phyloP scores from a whole-genome alignment of 2,888 invertebrate genomes.

The Cecidostiba fungosa region DNA sequence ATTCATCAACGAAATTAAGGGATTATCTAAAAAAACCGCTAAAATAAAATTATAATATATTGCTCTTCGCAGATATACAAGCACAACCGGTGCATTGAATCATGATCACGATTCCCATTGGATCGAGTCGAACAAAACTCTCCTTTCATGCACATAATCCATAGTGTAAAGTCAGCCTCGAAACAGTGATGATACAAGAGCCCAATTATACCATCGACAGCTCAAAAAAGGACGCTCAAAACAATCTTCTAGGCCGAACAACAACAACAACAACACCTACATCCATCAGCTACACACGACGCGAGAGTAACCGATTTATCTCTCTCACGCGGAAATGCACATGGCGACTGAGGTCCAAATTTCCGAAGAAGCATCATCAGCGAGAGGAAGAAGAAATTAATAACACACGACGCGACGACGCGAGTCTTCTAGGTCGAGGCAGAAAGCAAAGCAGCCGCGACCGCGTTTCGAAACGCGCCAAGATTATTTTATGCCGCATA shows the following conservation, averaged over 20 bases:
- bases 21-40: not conserved
- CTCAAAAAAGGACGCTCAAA: not conserved
- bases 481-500: slow-evolving; percentile 26
- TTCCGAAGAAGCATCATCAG: not conserved
- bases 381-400: not conserved
- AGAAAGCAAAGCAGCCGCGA: slow-evolving; percentile 21
- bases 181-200: not conserved
- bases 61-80: not conserved
- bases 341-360: not conserved
- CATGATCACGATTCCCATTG: too few species aligned
- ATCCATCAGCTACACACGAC: not conserved
- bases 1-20: not conserved
- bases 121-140: too few species aligned
- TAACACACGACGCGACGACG: not conserved
- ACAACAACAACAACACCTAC: not conserved
- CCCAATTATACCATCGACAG: not conserved
- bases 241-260: not conserved
- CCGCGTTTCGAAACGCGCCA: slow-evolving; percentile 35
- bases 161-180: too few species aligned
- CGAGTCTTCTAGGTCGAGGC: slow-evolving; percentile 12
- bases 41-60: not conserved
- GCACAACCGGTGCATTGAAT: not conserved
- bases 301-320: not conserved
- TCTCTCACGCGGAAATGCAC: slow-evolving; percentile 27
- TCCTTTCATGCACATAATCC: too few species aligned